Evolutionary conservation across 2,888 invertebrate species (phyloP).

Genomic region (Lycophotia porphyrea): DNA sequence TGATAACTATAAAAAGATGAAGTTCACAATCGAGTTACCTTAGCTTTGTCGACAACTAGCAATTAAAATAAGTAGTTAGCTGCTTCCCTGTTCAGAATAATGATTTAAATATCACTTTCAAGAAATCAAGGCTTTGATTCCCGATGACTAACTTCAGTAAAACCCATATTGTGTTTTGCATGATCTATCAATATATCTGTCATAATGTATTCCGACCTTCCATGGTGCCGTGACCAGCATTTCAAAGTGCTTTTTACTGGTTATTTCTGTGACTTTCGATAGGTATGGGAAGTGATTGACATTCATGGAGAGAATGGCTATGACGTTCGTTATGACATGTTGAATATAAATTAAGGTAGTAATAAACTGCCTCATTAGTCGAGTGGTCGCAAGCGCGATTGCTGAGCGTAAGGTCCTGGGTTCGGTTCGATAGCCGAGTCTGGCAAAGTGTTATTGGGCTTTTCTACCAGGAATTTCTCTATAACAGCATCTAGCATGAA

Average conservation of each 20-base stretch:
- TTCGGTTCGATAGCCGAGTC: background rate
- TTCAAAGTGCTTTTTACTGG: conserved; percentile 25
- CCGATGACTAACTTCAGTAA: conserved; percentile 42
- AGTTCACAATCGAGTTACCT: background rate
- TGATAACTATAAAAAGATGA: background rate
- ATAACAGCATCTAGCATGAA: background rate
- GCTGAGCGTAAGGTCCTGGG: background rate
- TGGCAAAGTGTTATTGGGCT: background rate
- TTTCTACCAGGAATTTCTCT: background rate
- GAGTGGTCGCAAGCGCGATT: background rate
- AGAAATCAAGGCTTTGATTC: conserved; percentile 2
- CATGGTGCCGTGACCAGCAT: conserved; percentile 34
- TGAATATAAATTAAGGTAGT: background rate
- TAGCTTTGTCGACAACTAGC: background rate
- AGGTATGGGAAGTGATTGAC: background rate
- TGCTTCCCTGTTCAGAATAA: conserved; percentile 25
- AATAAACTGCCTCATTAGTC: background rate
- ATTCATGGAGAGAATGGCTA: background rate
- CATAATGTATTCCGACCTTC: conserved; percentile 46
- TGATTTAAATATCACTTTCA: conserved; percentile 28
- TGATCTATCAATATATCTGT: conserved; percentile 37
- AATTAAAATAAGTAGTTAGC: background rate
- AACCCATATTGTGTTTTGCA: conserved; percentile 43
- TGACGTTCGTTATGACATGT: background rate
- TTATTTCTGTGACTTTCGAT: conserved; percentile 28